phyloP scores from a whole-genome alignment of 2,113 vertebrate genomes.

The Cariama cristata region DNA sequence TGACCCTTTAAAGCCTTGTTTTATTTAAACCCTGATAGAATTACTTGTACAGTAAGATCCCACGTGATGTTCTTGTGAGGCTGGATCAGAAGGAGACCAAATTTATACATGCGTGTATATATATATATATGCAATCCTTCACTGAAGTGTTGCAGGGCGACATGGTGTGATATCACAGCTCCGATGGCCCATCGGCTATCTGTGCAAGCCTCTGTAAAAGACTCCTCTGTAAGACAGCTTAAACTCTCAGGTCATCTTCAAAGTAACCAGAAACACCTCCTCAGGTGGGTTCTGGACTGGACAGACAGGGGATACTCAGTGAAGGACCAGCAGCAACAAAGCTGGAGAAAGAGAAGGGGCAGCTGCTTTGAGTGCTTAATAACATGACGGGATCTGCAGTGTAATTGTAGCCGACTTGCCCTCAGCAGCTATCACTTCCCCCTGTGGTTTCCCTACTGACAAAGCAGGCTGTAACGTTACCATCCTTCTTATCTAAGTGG shows the following conservation, averaged over 20 bases:
- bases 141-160: neutral
- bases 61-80: neutral
- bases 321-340: neutral
- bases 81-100: neutral
- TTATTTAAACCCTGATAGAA: neutral
- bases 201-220: neutral
- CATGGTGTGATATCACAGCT: neutral
- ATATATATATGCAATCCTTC: neutral
- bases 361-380: neutral
- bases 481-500: neutral
- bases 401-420: neutral
- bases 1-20: neutral
- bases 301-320: neutral
- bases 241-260: neutral
- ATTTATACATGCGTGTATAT: rapidly evolving
- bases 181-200: neutral
- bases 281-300: neutral
- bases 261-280: neutral
- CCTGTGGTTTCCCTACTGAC: neutral
- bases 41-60: neutral
- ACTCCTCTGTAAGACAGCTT: neutral
- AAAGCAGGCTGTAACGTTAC: neutral
- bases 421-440: neutral
- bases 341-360: neutral
- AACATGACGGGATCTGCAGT: neutral